A percentile compares a stretch with the other conserved stretches of the same genome.
These are phyloP conservation scores for Madoqua kirkii DNA, from an alignment of 2,113 vertebrate genomes.

Conservation along the genomic window DNA sequence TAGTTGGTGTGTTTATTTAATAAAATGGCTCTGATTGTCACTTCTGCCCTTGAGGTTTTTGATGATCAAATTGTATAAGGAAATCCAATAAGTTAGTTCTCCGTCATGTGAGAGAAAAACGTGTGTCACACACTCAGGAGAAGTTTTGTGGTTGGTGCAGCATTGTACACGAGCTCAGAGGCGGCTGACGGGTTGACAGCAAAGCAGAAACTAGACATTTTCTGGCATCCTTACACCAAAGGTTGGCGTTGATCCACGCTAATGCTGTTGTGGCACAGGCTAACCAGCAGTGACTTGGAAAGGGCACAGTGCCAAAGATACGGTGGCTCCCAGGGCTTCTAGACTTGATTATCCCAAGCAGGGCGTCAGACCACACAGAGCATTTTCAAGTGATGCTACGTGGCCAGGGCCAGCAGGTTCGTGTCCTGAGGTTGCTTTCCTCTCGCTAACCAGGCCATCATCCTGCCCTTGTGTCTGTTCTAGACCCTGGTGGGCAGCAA, in stretches of 20 bases:
- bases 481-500: constrained; percentile 94
- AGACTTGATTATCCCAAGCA: background rate
- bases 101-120: background rate
- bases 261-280: background rate
- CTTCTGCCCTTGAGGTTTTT: background rate
- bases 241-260: background rate
- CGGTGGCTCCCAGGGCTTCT: background rate
- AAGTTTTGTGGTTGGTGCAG: background rate
- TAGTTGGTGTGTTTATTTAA: background rate
- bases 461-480: background rate
- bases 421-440: background rate
- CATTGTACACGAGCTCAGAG: background rate
- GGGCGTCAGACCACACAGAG: background rate
- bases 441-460: background rate
- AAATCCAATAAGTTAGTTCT: background rate
- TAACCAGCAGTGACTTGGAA: background rate
- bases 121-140: background rate
- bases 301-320: background rate
- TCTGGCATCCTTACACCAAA: background rate
- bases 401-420: background rate
- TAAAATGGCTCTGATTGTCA: background rate
- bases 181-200: background rate
- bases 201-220: background rate
- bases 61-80: background rate
- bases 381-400: fast-evolving